phyloP scores from a whole-genome alignment of 2,888 invertebrate genomes.

The Chrysolina americana region DNA sequence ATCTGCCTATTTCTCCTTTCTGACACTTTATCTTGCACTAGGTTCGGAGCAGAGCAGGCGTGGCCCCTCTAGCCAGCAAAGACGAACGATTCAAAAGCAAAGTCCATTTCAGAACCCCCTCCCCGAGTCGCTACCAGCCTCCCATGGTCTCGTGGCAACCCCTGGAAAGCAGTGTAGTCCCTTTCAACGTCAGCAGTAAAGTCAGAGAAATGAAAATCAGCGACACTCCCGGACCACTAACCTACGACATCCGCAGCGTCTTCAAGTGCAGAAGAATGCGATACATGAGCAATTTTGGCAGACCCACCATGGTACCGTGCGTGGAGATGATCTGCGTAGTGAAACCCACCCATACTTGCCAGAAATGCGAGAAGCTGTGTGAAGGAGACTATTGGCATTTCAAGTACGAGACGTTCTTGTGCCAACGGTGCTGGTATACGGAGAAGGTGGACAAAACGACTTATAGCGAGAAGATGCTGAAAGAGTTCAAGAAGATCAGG shows the following conservation, averaged over 20 bases:
- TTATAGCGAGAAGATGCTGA: constrained; percentile 57
- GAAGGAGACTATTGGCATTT: constrained; percentile 71
- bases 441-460: constrained; percentile 62
- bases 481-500: constrained; percentile 63
- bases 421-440: constrained; percentile 67
- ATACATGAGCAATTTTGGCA: constrained; percentile 49
- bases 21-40: constrained; percentile 30
- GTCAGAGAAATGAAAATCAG: constrained; percentile 34
- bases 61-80: constrained; percentile 59
- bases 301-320: constrained; percentile 66
- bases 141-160: constrained; percentile 44
- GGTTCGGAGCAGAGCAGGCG: constrained; percentile 61
- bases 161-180: constrained; percentile 29
- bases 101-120: constrained; percentile 57
- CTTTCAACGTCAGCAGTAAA: constrained; percentile 56
- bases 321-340: constrained; percentile 69
- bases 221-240: constrained; percentile 59
- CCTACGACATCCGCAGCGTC: constrained; percentile 24
- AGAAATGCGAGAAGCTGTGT: constrained; percentile 67
- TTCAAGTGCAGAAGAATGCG: constrained; percentile 28
- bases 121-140: constrained; percentile 60
- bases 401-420: constrained; percentile 65
- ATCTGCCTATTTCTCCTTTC: background rate
- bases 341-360: constrained; percentile 66
- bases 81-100: constrained; percentile 59